Evolutionary conservation across 2,113 vertebrate genomes (phyloP), one percentile per base, ranked within the genome.

Genomic region (Trematomus loennbergii): DNA sequence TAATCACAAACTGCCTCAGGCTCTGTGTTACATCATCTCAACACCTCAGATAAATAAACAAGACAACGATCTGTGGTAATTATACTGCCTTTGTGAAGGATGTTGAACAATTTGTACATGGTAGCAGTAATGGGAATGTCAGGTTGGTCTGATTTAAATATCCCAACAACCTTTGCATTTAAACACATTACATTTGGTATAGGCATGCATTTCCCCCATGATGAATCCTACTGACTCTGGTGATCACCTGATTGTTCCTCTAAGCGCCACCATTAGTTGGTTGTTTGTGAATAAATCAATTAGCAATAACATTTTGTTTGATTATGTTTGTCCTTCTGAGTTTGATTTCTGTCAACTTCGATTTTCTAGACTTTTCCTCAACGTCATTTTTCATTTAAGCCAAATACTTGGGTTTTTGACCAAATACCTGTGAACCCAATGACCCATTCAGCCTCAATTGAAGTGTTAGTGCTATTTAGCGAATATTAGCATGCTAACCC

Each of bases 1-100:
- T 74, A 74, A 66, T 82, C 40, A 22, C 1, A 29, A 58, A 29
- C n/a, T 45, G 67, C 25, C 1, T 10, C 29, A 5, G 20, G 43
- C 40, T 33, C 11, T 61, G 59, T 61, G 59, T 75, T 67, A 13
- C 62, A 61, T 78, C 70, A 84, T 11, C 17, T 45, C 16, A 75
- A 69, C 22, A 46, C 67, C 50, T 11, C 74, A 50, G 46, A 36
- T 18, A 40, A n/a, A 58, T 25, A 80, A n/a, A 45, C n/a, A 1
- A 1, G 12, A 4, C 36, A 25, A 29, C 15, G 16, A 50, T 50
- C 40, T 71, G 45, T 43, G n/a, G 2, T 3, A 9, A 60, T n/a
- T 60, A 40, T 8, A 3, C 3, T n/a, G 49, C 15, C 5, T 50
- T 11, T 43, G 9, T 11, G 3, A 36, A 60, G n/a, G n/a, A 1